Evolutionary conservation across 37 sponge, comb jelly and placozoan genomes (phyloP).

Genomic region (Geodia barretti): DNA sequence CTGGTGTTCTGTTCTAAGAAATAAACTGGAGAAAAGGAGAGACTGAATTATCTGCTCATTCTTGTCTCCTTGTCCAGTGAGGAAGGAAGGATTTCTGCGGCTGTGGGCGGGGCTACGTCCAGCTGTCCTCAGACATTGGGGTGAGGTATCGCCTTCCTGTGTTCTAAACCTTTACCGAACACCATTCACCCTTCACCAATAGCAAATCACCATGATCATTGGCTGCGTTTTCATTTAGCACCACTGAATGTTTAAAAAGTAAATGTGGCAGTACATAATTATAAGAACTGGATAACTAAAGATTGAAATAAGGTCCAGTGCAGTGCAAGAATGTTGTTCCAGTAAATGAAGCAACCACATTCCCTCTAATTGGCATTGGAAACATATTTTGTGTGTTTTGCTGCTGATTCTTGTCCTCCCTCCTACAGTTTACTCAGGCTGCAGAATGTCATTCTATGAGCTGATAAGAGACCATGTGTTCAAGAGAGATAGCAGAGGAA

Average conservation of each 20-base stretch:
- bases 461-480: constrained; percentile 69
- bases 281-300: too few species aligned
- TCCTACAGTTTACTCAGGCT: constrained; percentile 62
- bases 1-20: too few species aligned
- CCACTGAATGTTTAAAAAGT: too few species aligned
- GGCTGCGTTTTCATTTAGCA: too few species aligned
- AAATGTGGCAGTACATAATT: too few species aligned
- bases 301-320: not conserved
- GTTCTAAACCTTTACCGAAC: too few species aligned
- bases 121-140: constrained; percentile 76
- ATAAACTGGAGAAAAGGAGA: too few species aligned
- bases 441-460: constrained; percentile 82
- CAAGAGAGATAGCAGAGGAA: constrained; percentile 49
- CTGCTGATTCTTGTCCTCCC: not conserved
- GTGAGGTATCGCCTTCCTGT: too few species aligned
- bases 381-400: not conserved
- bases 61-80: constrained; percentile 25
- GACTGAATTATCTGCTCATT: too few species aligned
- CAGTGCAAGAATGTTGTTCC: too few species aligned
- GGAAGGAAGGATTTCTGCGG: constrained; percentile 74
- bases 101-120: constrained; percentile 81
- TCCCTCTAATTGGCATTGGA: not conserved
- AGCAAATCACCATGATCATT: too few species aligned
- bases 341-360: not conserved
- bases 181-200: too few species aligned